Evolutionary conservation across 1,140 invertebrate species (phyloP).

Genomic region (Cherax quadricarinatus): DNA sequence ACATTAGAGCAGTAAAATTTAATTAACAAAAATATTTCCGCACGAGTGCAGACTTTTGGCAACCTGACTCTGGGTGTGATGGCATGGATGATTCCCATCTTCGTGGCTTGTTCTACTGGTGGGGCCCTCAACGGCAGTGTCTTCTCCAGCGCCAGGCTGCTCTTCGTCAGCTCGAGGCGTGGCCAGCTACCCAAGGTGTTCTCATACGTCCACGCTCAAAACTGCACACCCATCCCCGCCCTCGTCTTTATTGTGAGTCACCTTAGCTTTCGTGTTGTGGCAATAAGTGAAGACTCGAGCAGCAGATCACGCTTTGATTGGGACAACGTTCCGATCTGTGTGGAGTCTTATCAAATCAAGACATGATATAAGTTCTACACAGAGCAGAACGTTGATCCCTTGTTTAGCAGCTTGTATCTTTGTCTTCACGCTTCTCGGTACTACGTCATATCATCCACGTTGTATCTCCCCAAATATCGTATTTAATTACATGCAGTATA

Average conservation of each 20-base stretch:
- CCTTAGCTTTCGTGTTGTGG: conserved; percentile 69
- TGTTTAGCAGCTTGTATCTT: too few species aligned
- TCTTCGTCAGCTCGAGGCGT: conserved; percentile 87
- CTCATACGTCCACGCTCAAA: conserved; percentile 86
- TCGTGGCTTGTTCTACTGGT: conserved; percentile 87
- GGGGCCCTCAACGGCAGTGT: conserved; percentile 94
- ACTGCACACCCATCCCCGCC: conserved; percentile 88
- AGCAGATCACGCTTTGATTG: not conserved
- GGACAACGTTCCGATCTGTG: not conserved
- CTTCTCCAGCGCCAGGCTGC: conserved; percentile 89
- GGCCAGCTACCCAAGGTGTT: conserved; percentile 89
- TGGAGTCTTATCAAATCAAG: not conserved
- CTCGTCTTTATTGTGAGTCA: conserved; percentile 87
- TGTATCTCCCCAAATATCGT: too few species aligned
- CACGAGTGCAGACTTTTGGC: conserved; percentile 83
- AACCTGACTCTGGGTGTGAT: conserved; percentile 86
- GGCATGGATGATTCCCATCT: conserved; percentile 90
- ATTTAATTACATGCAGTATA: too few species aligned
- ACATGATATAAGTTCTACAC: too few species aligned
- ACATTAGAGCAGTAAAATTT: too few species aligned
- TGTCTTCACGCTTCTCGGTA: too few species aligned
- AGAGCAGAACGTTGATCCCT: too few species aligned
- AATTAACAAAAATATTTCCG: too few species aligned
- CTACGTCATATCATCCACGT: too few species aligned
- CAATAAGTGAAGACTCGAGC: not conserved